These are phyloP conservation scores for Drosophila nigricruria DNA, from an alignment of 2,888 invertebrate species.

Conservation along the genomic window DNA sequence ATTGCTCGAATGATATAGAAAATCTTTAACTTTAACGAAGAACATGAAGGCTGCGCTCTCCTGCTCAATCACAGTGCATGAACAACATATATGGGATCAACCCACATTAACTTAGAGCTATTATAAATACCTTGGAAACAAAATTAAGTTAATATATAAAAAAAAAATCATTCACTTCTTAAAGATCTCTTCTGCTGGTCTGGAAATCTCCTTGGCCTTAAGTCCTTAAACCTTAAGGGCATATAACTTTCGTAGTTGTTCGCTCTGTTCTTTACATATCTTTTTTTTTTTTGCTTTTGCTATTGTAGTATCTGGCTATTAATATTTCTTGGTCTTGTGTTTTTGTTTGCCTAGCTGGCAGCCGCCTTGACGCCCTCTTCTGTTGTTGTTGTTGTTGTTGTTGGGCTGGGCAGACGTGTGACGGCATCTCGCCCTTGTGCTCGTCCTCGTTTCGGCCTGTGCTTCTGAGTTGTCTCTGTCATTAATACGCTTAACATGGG, in stretches of 20 bases:
- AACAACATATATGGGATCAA: no score
- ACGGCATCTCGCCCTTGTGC: slow-evolving; percentile 31
- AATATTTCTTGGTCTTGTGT: slow-evolving; percentile 68
- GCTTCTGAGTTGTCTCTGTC: slow-evolving; percentile 36
- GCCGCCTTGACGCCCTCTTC: slow-evolving; percentile 58
- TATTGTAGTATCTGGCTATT: slow-evolving; percentile 75
- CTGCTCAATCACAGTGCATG: no score
- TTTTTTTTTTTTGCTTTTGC: slow-evolving; percentile 36
- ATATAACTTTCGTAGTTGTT: not conserved
- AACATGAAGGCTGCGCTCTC: no score
- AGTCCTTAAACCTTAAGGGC: not conserved
- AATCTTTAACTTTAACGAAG: no score
- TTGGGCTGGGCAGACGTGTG: slow-evolving; percentile 42
- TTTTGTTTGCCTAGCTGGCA: slow-evolving; percentile 45
- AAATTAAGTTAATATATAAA: no score
- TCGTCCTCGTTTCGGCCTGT: slow-evolving; percentile 16
- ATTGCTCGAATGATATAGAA: no score
- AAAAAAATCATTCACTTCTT: no score
- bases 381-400: slow-evolving; percentile 21
- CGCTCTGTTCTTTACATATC: not conserved
- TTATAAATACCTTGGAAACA: no score
- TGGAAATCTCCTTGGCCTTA: not conserved
- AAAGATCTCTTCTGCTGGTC: not conserved
- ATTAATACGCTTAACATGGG: slow-evolving; percentile 77
- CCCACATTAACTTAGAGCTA: no score